These are phyloP conservation scores for Coleophora flavipennella DNA, from an alignment of 2,888 invertebrate species.

Conservation along the genomic window DNA sequence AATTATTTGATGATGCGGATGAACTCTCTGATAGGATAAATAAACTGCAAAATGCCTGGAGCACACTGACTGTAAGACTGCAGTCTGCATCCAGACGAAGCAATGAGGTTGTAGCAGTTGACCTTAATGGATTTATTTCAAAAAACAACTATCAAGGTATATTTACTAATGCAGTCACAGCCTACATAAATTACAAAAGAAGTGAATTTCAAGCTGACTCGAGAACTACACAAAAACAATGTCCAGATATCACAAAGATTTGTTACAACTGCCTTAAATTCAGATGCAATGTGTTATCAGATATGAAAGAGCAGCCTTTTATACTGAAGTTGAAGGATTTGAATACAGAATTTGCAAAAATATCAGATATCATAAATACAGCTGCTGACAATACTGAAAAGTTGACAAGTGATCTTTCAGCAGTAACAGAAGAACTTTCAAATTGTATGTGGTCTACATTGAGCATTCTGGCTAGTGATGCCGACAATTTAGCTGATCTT, in stretches of 20 bases:
- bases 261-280: conserved; percentile 71
- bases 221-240: conserved; percentile 52
- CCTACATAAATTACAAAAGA: conserved; percentile 52
- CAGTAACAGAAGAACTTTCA: conserved; percentile 43
- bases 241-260: conserved; percentile 67
- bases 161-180: conserved; percentile 53
- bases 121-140: conserved; percentile 50
- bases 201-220: conserved; percentile 47
- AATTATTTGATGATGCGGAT: conserved; percentile 47
- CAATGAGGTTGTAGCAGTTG: conserved; percentile 47
- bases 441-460: conserved; percentile 57
- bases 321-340: conserved; percentile 56
- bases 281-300: conserved; percentile 60
- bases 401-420: conserved; percentile 33
- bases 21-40: conserved; percentile 49
- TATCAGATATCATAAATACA: conserved; percentile 46
- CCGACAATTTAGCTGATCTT: conserved; percentile 42
- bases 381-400: conserved; percentile 51
- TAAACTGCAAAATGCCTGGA: conserved; percentile 55
- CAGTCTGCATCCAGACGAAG: conserved; percentile 60
- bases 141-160: conserved; percentile 53
- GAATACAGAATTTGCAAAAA: conserved; percentile 54
- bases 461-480: conserved; percentile 45
- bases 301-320: conserved; percentile 54
- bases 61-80: conserved; percentile 53